phyloP scores from a whole-genome alignment of 2,888 invertebrate species.

The Apeira syringaria region DNA sequence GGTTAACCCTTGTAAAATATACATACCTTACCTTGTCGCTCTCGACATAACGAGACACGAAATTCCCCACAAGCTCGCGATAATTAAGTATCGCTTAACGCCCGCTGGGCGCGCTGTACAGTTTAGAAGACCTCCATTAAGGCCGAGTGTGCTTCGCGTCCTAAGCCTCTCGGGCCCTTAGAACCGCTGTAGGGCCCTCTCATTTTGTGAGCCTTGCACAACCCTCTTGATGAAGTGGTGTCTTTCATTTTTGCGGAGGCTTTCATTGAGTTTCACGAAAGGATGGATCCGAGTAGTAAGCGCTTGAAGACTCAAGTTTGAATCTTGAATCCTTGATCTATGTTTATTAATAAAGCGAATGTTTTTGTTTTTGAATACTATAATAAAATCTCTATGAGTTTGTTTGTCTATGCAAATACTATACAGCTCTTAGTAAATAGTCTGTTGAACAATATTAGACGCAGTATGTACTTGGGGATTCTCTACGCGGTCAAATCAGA shows the following conservation, averaged over 20 bases:
- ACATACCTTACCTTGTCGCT: constrained; percentile 11
- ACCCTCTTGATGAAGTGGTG: constrained; percentile 9
- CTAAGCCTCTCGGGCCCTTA: constrained; percentile 15
- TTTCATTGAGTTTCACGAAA: constrained; percentile 1
- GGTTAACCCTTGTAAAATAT: no score
- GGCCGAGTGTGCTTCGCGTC: constrained; percentile 15
- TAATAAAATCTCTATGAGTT: no score
- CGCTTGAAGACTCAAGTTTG: constrained; percentile 5
- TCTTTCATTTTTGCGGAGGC: constrained; percentile 17
- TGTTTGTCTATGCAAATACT: no score
- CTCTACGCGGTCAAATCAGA: no score
- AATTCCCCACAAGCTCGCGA: constrained; percentile 6
- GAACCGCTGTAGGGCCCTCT: constrained; percentile 7
- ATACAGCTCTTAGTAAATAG: no score
- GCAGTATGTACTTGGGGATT: no score
- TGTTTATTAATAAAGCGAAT: no score
- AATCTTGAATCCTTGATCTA: constrained; percentile 10
- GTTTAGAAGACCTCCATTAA: constrained; percentile 20
- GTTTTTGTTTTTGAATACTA: no score
- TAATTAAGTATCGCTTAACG: constrained; percentile 25
- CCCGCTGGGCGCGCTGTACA: constrained; percentile 19
- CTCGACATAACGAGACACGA: constrained; percentile 5
- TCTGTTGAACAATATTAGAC: no score
- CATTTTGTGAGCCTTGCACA: constrained; percentile 17
- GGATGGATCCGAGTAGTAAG: background rate